Base-by-base conservation (phyloP, 1,140 invertebrate species). In the Bombus haemorrhoidalis region DNA sequence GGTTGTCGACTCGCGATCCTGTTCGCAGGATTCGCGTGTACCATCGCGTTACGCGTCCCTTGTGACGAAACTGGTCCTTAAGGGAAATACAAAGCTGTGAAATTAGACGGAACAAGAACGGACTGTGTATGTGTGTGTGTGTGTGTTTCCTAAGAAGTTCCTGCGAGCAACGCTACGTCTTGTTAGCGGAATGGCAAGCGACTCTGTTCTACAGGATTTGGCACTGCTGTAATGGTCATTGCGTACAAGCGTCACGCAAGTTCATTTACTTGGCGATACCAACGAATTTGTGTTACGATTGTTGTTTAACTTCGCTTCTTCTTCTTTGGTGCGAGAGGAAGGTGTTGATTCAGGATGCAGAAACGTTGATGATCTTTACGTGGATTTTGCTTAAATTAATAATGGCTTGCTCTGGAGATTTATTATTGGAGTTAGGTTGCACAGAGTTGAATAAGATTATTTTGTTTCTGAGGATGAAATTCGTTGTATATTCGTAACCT, bases 81-180 rank as follows among this genome's bases (percentile, higher is more conserved):
- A 82, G 86, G 75, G 43, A 64, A 47, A 85, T 89, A 82, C 83
- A 85, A 62, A 87, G 78, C 86, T 41, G 82, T 34, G 86, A 88
- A 88, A 89, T 88, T 88, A 87, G 86, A 82, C 41, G 83, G 62
- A 87, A 89, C 83, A 71, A 79, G 77, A 81, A 81, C 18, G 4
- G 72, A 28, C 3, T 64, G 43, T 34, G 69, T 81, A 82, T 6
- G 69, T 81, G 86, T 6, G 57, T 25, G 41, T 43, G 43, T 47
- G 59, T 85, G 81, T 81, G 87, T 87, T 89, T 68, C 41, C 28
- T 43, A 32, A 59, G 47, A 34, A 77, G 28, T 72, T n/a, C 0
- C 3, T n/a, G 18, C 15, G 47, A 47, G 47, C 47, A 47, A 47
- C 47, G 15, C 6, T 18, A 5, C 15, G 5, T 6, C 47, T 47